Evolutionary conservation across 2,797 vertebrate genomes (phyloP).

Genomic region (Picus viridis): DNA sequence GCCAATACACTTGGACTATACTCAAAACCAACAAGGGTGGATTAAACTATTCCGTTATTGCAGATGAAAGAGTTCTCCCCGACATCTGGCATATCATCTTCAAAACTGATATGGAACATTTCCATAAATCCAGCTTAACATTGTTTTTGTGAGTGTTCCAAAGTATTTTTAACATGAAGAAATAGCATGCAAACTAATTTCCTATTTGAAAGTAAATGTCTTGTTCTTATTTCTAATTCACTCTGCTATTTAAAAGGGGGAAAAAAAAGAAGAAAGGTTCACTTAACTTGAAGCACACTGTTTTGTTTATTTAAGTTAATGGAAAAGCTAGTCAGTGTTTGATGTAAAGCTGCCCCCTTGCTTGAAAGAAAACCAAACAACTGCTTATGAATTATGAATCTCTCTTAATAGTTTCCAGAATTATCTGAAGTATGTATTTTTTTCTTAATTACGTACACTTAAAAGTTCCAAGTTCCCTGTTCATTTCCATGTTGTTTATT

Average conservation of each 20-base stretch:
- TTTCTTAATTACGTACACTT: constrained; percentile 61
- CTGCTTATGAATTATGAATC: constrained; percentile 64
- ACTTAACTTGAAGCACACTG: constrained; percentile 57
- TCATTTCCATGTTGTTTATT: constrained; percentile 68
- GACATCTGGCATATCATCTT: constrained; percentile 71
- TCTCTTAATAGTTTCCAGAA: constrained; percentile 70
- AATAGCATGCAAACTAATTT: constrained; percentile 63
- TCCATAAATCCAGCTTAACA: constrained; percentile 63
- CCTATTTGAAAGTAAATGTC: constrained; percentile 69
- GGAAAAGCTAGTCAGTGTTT: constrained; percentile 63
- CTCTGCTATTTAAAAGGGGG: constrained; percentile 60
- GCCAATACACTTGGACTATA: constrained; percentile 69
- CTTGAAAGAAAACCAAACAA: constrained; percentile 64
- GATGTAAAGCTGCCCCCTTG: constrained; percentile 64
- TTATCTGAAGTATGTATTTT: constrained; percentile 67
- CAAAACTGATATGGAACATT: constrained; percentile 67
- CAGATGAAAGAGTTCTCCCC: constrained; percentile 71
- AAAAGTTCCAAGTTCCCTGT: constrained; percentile 69
- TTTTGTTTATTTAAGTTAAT: constrained; percentile 68
- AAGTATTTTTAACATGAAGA: constrained; percentile 71
- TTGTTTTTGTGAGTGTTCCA: constrained; percentile 69
- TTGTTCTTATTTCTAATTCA: constrained; percentile 63
- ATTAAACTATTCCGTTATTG: constrained; percentile 72
- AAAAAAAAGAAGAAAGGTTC: not conserved
- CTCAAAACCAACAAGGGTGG: constrained; percentile 76